Base-by-base conservation (phyloP, 2,888 invertebrate genomes). In the Mechanitis messenoides region DNA sequence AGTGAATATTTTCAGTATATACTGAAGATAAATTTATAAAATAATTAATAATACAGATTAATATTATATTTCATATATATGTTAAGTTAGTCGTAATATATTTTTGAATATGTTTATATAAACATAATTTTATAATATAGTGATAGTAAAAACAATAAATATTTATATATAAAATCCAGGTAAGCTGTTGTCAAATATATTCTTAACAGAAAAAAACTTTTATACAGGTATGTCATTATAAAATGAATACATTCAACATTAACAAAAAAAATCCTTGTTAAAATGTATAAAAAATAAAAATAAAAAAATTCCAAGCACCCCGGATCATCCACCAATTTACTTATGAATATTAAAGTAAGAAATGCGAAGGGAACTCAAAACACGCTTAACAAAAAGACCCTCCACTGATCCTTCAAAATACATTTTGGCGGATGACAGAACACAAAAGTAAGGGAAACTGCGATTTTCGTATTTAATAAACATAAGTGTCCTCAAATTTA, bases 391-490 rank as follows among this genome's bases (percentile, higher is more conserved):
- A 85, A 85, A 85, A 83, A 79, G 76, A 75, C 74, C 72, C 73
- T 81, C 75, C 74, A 77, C 72, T 77, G 81, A 76, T 79, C 76
- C 80, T 75, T 73, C 75, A 74, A 76, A 87, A 86, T 84, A 86
- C 84, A 86, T 89, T 83, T 86, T 85, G 84, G 83, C 81, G 87
- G 85, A 85, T 87, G 88, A 84, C 84, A 79, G 77, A 80, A 85
- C 83, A 82, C 79, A 83, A 87, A 85, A 84, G 85, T 79, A 74
- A 75, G 70, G 71, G 68, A 68, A 76, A 74, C 71, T 73, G 76
- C 79, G 80, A 83, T 85, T 84, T 85, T 84, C 79, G 76, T 78
- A 81, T 85, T 88, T 87, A 85, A 87, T 86, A 84, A 85, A 80
- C 75, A 74, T 75, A 78, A 84, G 85, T 84, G 84, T 80, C 70